Evolutionary conservation across 2,888 invertebrate species (phyloP).

Genomic region (Melinaea marsaeus): DNA sequence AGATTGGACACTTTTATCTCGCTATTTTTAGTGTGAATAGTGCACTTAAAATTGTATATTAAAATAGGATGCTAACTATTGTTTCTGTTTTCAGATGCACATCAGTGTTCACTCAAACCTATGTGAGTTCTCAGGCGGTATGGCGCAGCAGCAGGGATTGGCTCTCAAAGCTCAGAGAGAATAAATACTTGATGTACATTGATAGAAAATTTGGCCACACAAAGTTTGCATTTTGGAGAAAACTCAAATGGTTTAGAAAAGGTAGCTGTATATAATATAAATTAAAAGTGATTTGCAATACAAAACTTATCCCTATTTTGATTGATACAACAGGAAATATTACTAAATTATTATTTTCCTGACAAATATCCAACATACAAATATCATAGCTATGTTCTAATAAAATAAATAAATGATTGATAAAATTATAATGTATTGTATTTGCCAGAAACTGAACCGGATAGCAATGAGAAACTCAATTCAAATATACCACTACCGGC

Average conservation of each 20-base stretch:
- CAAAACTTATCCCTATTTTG: neutral
- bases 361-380: too few relatives aligned
- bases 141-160: conserved; percentile 69
- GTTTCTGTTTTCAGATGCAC: conserved; percentile 54
- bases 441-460: conserved; percentile 54
- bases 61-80: neutral
- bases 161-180: conserved; percentile 58
- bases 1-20: too few relatives aligned
- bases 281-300: neutral
- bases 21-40: too few relatives aligned
- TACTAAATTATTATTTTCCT: too few relatives aligned
- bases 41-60: too few relatives aligned
- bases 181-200: conserved; percentile 69
- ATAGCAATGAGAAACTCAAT: conserved; percentile 59
- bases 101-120: conserved; percentile 71
- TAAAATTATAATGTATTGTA: too few relatives aligned
- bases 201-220: conserved; percentile 79
- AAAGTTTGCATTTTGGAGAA: conserved; percentile 78
- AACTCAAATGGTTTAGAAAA: conserved; percentile 74
- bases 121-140: conserved; percentile 68
- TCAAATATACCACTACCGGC: conserved; percentile 89
- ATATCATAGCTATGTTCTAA: too few relatives aligned
- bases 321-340: too few relatives aligned
- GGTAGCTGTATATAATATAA: conserved; percentile 40
- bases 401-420: too few relatives aligned